These are phyloP conservation scores for Alectoris magna DNA, from an alignment of 2,797 vertebrate species.

Conservation along the genomic window DNA sequence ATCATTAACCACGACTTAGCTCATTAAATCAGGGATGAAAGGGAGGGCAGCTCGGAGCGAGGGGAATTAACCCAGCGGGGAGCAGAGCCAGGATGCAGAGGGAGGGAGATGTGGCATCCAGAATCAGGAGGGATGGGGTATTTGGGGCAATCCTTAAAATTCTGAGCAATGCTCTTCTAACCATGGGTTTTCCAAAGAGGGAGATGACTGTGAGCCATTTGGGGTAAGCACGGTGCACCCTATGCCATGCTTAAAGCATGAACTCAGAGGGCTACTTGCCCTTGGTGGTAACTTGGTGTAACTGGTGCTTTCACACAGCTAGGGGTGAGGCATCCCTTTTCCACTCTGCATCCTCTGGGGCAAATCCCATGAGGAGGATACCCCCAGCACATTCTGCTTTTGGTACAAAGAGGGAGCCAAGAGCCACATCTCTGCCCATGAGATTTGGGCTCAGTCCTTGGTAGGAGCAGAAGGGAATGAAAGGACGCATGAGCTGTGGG, in stretches of 20 bases:
- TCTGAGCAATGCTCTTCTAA: background rate
- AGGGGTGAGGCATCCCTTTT: background rate
- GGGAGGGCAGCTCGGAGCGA: background rate
- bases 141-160: background rate
- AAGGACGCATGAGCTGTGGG: background rate
- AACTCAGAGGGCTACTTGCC: background rate
- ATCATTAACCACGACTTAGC: background rate
- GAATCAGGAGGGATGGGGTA: background rate
- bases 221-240: background rate
- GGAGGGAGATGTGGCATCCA: background rate
- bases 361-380: background rate
- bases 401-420: background rate
- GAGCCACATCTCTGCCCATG: rapidly evolving
- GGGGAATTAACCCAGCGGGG: conserved; percentile 6
- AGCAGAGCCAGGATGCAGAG: background rate
- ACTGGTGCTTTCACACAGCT: background rate
- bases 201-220: background rate
- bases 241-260: rapidly evolving
- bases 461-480: background rate
- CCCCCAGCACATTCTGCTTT: background rate
- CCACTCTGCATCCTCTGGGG: background rate
- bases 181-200: background rate
- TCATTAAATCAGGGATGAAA: conserved; percentile 44
- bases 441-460: background rate
- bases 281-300: background rate